Conservation (phyloP, 2,797 vertebrate genomes). For the Halcyon leucocephala region DNA sequence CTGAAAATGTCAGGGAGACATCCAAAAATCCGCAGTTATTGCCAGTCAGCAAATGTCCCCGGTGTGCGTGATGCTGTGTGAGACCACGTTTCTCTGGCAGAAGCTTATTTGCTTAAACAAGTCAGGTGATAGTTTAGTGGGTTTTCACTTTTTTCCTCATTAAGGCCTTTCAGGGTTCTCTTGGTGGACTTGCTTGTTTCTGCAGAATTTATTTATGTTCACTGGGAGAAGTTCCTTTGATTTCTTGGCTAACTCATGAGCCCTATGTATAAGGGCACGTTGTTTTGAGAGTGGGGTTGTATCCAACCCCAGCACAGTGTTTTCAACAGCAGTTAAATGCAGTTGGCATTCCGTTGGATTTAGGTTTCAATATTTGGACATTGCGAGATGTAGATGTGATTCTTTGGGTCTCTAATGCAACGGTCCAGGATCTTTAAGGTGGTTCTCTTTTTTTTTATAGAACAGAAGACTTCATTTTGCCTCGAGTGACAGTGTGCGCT, state of each 20-base stretch:
- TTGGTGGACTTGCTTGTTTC: background rate
- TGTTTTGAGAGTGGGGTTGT: background rate
- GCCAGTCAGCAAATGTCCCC: background rate
- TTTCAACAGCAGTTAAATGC: background rate
- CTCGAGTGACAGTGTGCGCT: background rate
- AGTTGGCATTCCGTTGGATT: background rate
- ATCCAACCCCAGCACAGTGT: background rate
- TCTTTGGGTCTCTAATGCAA: background rate
- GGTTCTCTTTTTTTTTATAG: background rate
- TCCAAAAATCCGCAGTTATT: background rate
- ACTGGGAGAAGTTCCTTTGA: background rate
- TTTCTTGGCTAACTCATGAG: background rate
- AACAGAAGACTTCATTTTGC: background rate
- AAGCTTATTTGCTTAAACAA: background rate
- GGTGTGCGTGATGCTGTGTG: background rate
- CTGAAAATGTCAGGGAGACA: slow-evolving; percentile 4
- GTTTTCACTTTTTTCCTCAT: background rate
- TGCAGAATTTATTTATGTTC: background rate
- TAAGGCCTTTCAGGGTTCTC: background rate
- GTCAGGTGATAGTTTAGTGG: background rate
- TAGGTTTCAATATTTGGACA: background rate
- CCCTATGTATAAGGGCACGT: background rate
- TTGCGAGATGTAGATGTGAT: background rate
- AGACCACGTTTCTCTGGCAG: background rate
- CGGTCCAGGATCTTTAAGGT: background rate